These are phyloP conservation scores for Xiphophorus hellerii DNA, from an alignment of 2,113 vertebrate genomes.

Conservation along the genomic window DNA sequence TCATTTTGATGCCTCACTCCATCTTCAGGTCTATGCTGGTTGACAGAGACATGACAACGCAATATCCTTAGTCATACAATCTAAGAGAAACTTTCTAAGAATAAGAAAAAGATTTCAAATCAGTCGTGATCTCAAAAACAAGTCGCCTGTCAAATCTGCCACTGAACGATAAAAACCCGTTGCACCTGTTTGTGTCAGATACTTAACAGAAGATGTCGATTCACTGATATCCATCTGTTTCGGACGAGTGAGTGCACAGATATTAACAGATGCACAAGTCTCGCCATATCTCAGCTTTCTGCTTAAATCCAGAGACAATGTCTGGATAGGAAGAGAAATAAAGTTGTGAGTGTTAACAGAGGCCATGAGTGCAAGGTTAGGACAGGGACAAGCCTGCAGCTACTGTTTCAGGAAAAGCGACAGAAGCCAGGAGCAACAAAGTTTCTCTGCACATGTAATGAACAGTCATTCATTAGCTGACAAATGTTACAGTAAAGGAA, in stretches of 20 bases:
- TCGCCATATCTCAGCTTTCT: slow-evolving; percentile 66
- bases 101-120: not conserved
- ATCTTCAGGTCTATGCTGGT: not conserved
- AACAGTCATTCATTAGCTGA: not conserved
- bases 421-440: slow-evolving; percentile 17
- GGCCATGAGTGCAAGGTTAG: slow-evolving; percentile 7
- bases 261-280: slow-evolving; percentile 39
- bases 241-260: slow-evolving; percentile 42
- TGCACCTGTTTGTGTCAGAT: slow-evolving; percentile 44
- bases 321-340: slow-evolving; percentile 45
- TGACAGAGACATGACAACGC: slow-evolving; percentile 1
- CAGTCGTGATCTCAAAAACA: slow-evolving; percentile 30
- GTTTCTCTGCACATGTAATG: not conserved
- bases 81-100: slow-evolving; percentile 9
- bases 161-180: slow-evolving; percentile 48
- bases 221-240: slow-evolving; percentile 44
- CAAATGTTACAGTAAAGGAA: not conserved
- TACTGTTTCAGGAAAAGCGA: slow-evolving; percentile 8
- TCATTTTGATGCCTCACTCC: slow-evolving; percentile 6
- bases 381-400: slow-evolving; percentile 9
- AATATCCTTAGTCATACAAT: not conserved
- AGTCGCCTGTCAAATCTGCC: slow-evolving; percentile 29
- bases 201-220: slow-evolving; percentile 55
- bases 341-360: slow-evolving; percentile 18
- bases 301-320: slow-evolving; percentile 33